Evolutionary conservation across 2,888 invertebrate species (phyloP), one percentile per base, ranked within the genome.

Genomic region (Torymus auratus): DNA sequence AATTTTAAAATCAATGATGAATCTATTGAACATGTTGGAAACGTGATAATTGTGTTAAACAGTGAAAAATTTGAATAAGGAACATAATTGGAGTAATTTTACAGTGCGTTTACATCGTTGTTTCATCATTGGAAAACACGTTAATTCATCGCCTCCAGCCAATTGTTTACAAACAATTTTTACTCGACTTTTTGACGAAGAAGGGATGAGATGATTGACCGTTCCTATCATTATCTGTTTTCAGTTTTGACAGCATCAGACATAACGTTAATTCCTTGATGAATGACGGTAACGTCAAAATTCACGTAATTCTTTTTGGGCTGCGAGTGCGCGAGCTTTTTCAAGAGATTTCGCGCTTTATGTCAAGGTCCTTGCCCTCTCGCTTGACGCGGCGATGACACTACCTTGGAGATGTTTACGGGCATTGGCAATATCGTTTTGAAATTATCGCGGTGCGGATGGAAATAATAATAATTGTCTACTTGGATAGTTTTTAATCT

Each of bases 311-410:
- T 41, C 41, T 60, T 58, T 58, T 58, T 58, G 1, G 15, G 13
- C 58, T 13, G 10, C n/a, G n/a, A n/a, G n/a, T n/a, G n/a, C n/a
- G n/a, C n/a, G 10, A 17, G 20, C 15, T 60, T 60, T 60, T 20
- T 5, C 20, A 12, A 61, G 20, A 23, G 23, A 23, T 61, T 61
- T 41, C 1, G 1, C 7, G 23, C 53, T 20, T 68, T 68, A 11
- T 53, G 67, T 68, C 67, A 68, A 68, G 67, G 67, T 68, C 13
- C 7, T 64, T 64, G 55, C n/a, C 55, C 23, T 28, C 28, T 7
- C 2, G 28, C 4, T 15, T 17, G 53, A 41, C 7, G 7, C 28
- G 7, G 7, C 12, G 56, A 56, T 2, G 56, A 56, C 23, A 55
- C 55, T 55, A 14, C n/a, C 41, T 41, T 41, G 41, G 41, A 41